Base-by-base conservation (phyloP, 2,888 invertebrate genomes). In the Oscheius sp. region DNA sequence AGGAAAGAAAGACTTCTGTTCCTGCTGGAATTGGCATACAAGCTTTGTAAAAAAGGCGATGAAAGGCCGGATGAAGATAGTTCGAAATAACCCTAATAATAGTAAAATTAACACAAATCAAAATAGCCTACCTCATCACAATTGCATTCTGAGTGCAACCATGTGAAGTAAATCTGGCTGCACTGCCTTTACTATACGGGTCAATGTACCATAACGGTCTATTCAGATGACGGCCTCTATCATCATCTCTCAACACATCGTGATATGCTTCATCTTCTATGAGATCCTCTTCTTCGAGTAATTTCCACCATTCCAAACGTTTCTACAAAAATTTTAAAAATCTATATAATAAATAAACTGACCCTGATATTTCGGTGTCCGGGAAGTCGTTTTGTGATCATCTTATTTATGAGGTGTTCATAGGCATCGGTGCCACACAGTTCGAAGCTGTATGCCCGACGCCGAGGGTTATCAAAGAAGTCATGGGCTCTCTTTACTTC, bases 11-110 rank as follows among this genome's bases (percentile, higher is more conserved):
- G 20, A 47, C 47, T 24, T 54, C 54, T 2, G 54, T 33, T 33
- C 54, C 54, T 17, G 54, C 54, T 4, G 54, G 54, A 12, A 54
- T 54, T 14, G 54, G 54, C 5, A 54, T 9, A 32, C 32, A 4
- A n/a, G 54, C 54, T 22, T 54, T 54, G 33, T 20, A 54, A 24
- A 54, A 54, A 9, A 54, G 2, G 4, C 33, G 54, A 32, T 54
- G 54, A 33, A 33, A 33, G 32, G 17, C 14, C 1, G 54, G 54
- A 17, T 54, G 54, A 9, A 54, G 54, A 12, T 54, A 20, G 33
- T 54, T 54, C 2, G 33, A 12, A 17, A 54, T 54, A 1, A 54
- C 54, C 20, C 54, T 54, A 22, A 28, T 14, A 47, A 20, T 14
- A 22, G 3, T 5, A 12, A 5, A 14, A 20, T 22, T 5, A 1